Evolutionary conservation across 37 sponge, comb jelly and placozoan genomes (phyloP).

Genomic region (Cladorhizidae sp.): DNA sequence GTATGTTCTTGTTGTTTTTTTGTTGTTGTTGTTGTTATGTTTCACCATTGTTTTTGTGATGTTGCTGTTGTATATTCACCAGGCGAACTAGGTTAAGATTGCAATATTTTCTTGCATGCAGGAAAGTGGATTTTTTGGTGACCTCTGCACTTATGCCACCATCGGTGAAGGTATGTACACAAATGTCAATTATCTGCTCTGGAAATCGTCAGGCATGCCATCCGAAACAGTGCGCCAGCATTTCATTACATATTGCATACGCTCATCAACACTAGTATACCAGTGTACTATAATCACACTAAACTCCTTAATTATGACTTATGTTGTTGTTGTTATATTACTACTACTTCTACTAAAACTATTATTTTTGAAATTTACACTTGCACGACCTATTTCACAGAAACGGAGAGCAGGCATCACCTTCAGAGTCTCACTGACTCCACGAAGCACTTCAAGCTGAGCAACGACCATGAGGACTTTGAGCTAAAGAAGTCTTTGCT

Average conservation of each 20-base stretch:
- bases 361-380: not conserved
- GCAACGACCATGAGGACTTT: conserved; percentile 88
- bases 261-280: too few species aligned
- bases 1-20: conserved; percentile 19
- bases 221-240: too few species aligned
- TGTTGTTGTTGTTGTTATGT: not conserved
- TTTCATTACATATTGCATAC: too few species aligned
- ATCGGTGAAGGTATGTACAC: conserved; percentile 62
- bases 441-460: conserved; percentile 32
- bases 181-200: too few species aligned
- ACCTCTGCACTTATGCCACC: conserved; percentile 59
- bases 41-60: too few species aligned
- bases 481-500: conserved; percentile 92
- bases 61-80: not conserved
- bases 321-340: not conserved
- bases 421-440: not conserved
- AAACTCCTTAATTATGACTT: too few species aligned
- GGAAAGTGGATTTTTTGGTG: conserved; percentile 71
- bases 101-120: not conserved
- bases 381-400: too few species aligned
- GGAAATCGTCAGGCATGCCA: too few species aligned
- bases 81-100: not conserved
- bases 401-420: conserved; percentile 10
- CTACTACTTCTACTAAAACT: not conserved
- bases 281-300: too few species aligned